Evolutionary conservation across 1,140 invertebrate genomes (phyloP).

Genomic region (Drosophila ananassae): DNA sequence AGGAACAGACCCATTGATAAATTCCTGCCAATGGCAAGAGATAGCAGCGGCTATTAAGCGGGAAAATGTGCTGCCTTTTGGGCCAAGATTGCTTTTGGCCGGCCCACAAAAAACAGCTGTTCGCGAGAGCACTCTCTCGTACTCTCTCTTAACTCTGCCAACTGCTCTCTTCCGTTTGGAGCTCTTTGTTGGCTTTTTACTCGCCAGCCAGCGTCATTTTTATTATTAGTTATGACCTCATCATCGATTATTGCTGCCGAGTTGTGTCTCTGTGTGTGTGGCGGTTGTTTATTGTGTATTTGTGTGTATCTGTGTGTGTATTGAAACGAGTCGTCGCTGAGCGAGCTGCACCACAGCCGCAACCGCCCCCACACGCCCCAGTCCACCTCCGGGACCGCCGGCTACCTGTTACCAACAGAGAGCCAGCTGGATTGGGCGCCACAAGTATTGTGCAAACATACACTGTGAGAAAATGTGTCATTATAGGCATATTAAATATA

Average conservation of each 20-base stretch:
- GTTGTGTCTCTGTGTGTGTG: constrained; percentile 12
- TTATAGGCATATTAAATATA: background rate
- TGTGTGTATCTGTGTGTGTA: constrained; percentile 50
- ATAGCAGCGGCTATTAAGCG: constrained; percentile 22
- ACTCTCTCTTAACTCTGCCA: constrained; percentile 9
- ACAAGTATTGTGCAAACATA: constrained; percentile 70
- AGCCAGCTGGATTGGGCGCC: constrained; percentile 47
- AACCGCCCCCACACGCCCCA: background rate
- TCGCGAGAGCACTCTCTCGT: constrained; percentile 11
- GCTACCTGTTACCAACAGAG: constrained; percentile 45
- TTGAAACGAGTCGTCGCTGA: constrained; percentile 73
- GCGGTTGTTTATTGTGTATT: constrained; percentile 14
- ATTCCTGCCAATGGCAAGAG: constrained; percentile 34
- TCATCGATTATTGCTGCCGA: constrained; percentile 82
- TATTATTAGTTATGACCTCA: constrained; percentile 84
- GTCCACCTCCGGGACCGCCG: constrained; percentile 19
- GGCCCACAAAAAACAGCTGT: constrained; percentile 75
- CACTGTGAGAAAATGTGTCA: constrained; percentile 27
- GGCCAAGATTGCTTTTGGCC: constrained; percentile 17
- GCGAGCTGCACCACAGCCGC: constrained; percentile 42
- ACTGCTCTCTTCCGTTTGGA: background rate
- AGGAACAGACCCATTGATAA: constrained; percentile 48
- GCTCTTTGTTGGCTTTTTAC: constrained; percentile 52
- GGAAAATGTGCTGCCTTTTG: constrained; percentile 17
- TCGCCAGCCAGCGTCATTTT: constrained; percentile 76